These are phyloP conservation scores for Atopsyche davidsoni DNA, from an alignment of 1,140 invertebrate genomes.

Conservation along the genomic window DNA sequence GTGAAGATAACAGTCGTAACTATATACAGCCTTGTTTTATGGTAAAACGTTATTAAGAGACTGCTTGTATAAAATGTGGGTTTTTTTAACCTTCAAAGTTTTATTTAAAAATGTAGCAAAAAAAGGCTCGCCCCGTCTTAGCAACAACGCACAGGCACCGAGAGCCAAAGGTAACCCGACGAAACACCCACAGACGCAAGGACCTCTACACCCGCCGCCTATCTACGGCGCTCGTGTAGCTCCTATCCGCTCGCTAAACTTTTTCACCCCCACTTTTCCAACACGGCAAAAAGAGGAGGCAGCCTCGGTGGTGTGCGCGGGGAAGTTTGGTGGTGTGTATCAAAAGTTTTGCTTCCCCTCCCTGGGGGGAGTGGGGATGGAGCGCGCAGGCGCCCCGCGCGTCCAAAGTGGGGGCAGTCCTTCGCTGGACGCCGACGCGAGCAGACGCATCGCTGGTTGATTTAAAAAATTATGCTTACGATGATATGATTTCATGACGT, in stretches of 20 bases:
- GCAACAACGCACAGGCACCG: no score
- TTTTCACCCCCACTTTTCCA: conserved; percentile 26
- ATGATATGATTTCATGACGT: not conserved
- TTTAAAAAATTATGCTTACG: not conserved
- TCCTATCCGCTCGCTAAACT: conserved; percentile 24
- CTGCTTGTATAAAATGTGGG: no score
- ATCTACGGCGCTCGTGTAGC: conserved; percentile 4
- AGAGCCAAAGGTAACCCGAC: no score
- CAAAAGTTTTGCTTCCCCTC: conserved; percentile 17
- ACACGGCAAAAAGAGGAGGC: conserved; percentile 28
- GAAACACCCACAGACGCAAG: no score
- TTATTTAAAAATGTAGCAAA: no score
- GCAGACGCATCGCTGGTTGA: conserved; percentile 6
- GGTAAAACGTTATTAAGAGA: no score
- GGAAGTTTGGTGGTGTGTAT: conserved; percentile 10
- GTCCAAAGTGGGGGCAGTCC: conserved; percentile 13
- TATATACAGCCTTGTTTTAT: no score
- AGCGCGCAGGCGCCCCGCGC: conserved; percentile 10
- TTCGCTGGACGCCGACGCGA: conserved; percentile 7
- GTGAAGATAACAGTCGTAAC: no score
- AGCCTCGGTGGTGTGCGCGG: no score
- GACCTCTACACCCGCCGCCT: not conserved
- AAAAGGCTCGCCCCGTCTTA: no score
- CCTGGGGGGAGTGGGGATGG: conserved; percentile 8
- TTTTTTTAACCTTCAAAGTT: no score